Base-by-base conservation (phyloP, 2,113 vertebrate genomes). In the Lonchura striata region DNA sequence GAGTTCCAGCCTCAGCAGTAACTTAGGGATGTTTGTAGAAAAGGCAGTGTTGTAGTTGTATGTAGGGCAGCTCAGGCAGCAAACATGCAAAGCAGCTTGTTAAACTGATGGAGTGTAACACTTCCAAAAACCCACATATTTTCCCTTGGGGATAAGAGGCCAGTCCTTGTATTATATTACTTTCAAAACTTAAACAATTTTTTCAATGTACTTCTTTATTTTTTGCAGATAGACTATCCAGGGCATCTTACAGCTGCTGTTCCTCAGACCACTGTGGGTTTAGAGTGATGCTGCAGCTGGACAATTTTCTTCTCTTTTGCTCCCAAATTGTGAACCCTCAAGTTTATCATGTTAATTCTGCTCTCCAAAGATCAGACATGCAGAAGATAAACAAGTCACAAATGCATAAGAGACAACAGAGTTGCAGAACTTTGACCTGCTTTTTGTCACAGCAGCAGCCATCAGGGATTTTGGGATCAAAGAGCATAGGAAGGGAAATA, bases 381-480 rank as follows among this genome's bases (percentile, higher is more conserved):
- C 80, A 90, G 82, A 92, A 88, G 57, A 93, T 33, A 93, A 90
- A 92, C 71, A 95, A 52, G 74, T 35, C 59, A 88, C 60, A 70
- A 56, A 66, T 14, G 12, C 3, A 5, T 8, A 33, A 5, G 13
- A 69, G 46, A 80, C 76, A 82, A 65, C 1, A 30, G 21, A 79
- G 33, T 6, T 89, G 57, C 75, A 95, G 57, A 90, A 79, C 42
- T 69, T 37, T 88, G 70, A 88, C 42, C 54, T 66, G 76, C 33
- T 74, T 84, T 88, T 86, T 81, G 71, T 66, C 70, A 89, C 25
- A 87, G 63, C 42, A 89, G 53, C 61, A 72, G 81, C 61, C 78
- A 53, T 35, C 15, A 6, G 37, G 84, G 53, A 86, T 87, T 89
- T 79, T 17, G 54, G 54, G 85, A 87, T 85, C 70, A 79, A 95